Evolutionary conservation across 2,113 vertebrate genomes (phyloP).

Genomic region (Pituophis catenifer): DNA sequence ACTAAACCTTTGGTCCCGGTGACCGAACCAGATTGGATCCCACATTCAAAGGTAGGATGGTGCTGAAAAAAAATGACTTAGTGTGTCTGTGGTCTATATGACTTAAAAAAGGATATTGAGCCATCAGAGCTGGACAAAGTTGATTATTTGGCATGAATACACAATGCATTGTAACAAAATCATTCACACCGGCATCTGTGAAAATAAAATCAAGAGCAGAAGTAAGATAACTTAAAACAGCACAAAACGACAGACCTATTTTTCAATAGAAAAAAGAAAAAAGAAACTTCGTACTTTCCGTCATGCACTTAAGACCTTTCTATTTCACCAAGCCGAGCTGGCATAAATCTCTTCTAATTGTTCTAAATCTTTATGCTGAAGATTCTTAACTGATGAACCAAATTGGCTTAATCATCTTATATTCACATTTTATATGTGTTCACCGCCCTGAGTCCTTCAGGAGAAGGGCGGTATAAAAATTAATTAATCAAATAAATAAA

Average conservation of each 20-base stretch:
- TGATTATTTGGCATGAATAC: constrained; percentile 94
- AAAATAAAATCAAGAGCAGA: constrained; percentile 46
- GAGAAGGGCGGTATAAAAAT: too few species aligned
- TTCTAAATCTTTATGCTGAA: too few species aligned
- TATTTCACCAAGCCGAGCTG: too few species aligned
- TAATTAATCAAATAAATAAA: too few species aligned
- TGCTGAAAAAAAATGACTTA: background rate
- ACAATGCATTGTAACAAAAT: constrained; percentile 96
- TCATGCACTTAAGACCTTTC: too few species aligned
- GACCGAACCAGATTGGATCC: background rate
- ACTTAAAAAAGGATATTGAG: constrained; percentile 92
- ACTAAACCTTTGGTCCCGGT: background rate
- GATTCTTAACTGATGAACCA: too few species aligned
- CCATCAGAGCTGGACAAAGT: constrained; percentile 88
- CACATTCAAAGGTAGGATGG: background rate
- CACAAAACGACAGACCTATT: background rate
- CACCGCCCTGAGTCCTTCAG: too few species aligned
- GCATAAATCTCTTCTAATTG: too few species aligned
- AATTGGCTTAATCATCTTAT: too few species aligned
- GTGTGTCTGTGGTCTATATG: background rate
- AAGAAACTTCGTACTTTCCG: too few species aligned
- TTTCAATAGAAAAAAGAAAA: background rate
- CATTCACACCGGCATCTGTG: constrained; percentile 88
- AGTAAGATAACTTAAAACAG: constrained; percentile 32
- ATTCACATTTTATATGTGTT: too few species aligned